Evolutionary conservation across 2,797 vertebrate species (phyloP).

Genomic region (Allobates femoralis): DNA sequence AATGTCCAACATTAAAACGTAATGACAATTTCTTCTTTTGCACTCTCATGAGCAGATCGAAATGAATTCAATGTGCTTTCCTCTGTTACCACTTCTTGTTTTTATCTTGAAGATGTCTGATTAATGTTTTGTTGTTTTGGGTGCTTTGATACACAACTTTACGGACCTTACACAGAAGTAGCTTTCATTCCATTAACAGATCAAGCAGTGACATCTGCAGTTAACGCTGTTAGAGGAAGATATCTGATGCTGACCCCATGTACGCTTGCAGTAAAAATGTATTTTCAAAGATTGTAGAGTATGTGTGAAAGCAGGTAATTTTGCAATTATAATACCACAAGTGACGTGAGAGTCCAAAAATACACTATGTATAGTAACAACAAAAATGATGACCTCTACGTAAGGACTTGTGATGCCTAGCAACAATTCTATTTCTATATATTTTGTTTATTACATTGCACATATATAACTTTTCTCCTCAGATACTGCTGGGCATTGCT

Average conservation of each 20-base stretch:
- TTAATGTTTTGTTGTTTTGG: conserved; percentile 2
- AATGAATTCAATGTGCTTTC: neutral
- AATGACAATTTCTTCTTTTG: neutral
- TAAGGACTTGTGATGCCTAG: neutral
- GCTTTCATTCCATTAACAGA: conserved; percentile 28
- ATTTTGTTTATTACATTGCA: neutral
- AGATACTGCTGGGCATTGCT: neutral
- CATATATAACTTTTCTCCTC: neutral
- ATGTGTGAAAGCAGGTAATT: conserved; percentile 22
- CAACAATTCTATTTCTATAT: neutral
- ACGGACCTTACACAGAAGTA: neutral
- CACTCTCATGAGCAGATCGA: neutral
- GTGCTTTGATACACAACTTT: conserved; percentile 26
- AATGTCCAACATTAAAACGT: neutral
- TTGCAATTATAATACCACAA: conserved; percentile 7
- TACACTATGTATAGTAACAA: neutral
- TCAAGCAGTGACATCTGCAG: conserved; percentile 4
- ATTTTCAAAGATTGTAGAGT: conserved; percentile 20
- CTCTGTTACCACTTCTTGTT: neutral
- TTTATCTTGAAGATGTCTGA: conserved; percentile 10
- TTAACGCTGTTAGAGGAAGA: conserved; percentile 3
- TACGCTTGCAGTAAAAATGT: neutral
- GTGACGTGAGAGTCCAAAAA: neutral
- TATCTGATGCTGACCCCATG: conserved; percentile 1
- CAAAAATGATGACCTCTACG: neutral